Evolutionary conservation across 2,797 vertebrate genomes (phyloP).

Genomic region (Apogon talboti): DNA sequence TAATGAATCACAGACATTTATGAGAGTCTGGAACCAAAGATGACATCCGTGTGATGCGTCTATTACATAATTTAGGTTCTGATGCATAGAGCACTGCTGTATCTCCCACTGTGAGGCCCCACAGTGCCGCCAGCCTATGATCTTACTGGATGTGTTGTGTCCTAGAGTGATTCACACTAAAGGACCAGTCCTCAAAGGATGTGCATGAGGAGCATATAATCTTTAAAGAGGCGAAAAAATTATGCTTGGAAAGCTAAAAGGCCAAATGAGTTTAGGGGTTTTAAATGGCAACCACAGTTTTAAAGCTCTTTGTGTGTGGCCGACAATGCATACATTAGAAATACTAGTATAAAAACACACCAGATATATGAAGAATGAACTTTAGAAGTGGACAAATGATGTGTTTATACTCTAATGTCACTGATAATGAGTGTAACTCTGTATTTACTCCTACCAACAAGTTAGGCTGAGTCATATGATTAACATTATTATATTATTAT

Average conservation of each 20-base stretch:
- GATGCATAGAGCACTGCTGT: slow-evolving; percentile 40
- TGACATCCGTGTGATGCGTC: slow-evolving; percentile 55
- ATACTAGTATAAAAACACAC: slow-evolving; percentile 68
- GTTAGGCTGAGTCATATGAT: too few species aligned
- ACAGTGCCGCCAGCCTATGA: slow-evolving; percentile 44
- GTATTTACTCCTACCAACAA: slow-evolving; percentile 45
- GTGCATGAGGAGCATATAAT: slow-evolving; percentile 35
- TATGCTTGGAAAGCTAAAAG: slow-evolving; percentile 26
- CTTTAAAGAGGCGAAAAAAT: slow-evolving; percentile 36
- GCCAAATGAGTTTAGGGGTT: slow-evolving; percentile 45
- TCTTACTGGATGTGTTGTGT: slow-evolving; percentile 39
- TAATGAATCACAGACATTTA: slow-evolving; percentile 67
- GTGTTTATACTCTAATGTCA: slow-evolving; percentile 47
- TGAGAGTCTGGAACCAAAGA: slow-evolving; percentile 40
- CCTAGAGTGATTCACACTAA: slow-evolving; percentile 42
- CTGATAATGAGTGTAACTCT: slow-evolving; percentile 39
- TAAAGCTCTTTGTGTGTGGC: slow-evolving; percentile 52
- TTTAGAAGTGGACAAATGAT: slow-evolving; percentile 34
- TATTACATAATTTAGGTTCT: slow-evolving; percentile 65
- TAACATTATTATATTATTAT: too few species aligned
- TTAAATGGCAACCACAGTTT: slow-evolving; percentile 63
- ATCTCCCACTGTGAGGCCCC: slow-evolving; percentile 40
- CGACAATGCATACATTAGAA: slow-evolving; percentile 67
- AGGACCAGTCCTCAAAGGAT: slow-evolving; percentile 42
- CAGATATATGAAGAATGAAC: slow-evolving; percentile 59